phyloP scores from a whole-genome alignment of 2,797 vertebrate genomes.

The Poeciliopsis turneri region DNA sequence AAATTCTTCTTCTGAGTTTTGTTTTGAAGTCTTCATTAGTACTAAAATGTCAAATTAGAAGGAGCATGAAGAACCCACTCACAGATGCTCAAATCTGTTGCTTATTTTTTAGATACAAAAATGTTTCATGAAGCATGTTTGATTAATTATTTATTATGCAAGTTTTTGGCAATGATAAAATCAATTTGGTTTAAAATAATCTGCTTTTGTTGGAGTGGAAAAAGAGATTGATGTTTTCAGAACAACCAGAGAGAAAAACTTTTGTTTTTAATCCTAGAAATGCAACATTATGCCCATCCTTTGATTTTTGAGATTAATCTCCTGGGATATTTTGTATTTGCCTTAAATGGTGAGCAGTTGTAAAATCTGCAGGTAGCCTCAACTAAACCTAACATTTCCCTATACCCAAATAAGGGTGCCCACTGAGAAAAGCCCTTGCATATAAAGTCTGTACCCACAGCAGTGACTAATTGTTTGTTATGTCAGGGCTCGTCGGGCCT shows the following conservation, averaged over 20 bases:
- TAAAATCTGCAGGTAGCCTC: background rate
- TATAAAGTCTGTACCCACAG: constrained; percentile 65
- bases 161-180: background rate
- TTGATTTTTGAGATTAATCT: background rate
- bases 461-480: constrained; percentile 86
- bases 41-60: background rate
- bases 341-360: background rate
- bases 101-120: background rate
- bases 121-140: background rate
- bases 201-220: background rate
- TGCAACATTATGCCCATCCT: background rate
- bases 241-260: background rate
- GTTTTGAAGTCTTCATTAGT: background rate
- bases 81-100: background rate
- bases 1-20: background rate
- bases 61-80: background rate
- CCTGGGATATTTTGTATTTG: background rate
- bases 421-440: constrained; percentile 45
- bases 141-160: background rate
- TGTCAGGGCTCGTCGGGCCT: constrained; percentile 76
- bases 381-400: constrained; percentile 12
- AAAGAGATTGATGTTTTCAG: background rate
- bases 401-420: constrained; percentile 39
- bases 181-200: background rate
- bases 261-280: background rate